These are phyloP conservation scores for Dallia pectoralis DNA, from an alignment of 2,797 vertebrate genomes.

Conservation along the genomic window DNA sequence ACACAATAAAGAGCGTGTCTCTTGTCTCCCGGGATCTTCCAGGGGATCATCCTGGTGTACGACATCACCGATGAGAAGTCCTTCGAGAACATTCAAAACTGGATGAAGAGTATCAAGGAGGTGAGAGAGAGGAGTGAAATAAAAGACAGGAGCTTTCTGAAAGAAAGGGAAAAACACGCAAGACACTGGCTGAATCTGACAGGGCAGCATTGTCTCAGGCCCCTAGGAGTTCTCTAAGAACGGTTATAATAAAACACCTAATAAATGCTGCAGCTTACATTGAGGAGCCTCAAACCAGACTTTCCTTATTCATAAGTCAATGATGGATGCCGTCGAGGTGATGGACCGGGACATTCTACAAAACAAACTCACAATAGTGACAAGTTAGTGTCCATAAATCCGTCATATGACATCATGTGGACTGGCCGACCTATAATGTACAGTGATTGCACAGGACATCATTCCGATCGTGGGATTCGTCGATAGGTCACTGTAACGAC, in stretches of 20 bases:
- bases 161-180: neutral
- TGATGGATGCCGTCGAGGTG: neutral
- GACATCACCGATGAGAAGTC: constrained; percentile 96
- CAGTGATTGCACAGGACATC: neutral
- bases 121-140: constrained; percentile 60
- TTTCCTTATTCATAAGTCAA: neutral
- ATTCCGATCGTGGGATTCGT: neutral
- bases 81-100: constrained; percentile 95
- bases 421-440: neutral
- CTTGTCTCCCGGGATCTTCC: constrained; percentile 7
- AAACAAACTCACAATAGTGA: neutral
- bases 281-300: neutral
- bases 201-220: neutral
- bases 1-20: neutral
- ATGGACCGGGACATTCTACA: neutral
- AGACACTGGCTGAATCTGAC: neutral
- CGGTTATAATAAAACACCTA: neutral
- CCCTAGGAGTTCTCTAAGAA: too few relatives aligned
- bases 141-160: neutral
- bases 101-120: constrained; percentile 97
- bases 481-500: neutral
- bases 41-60: constrained; percentile 96
- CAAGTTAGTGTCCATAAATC: neutral
- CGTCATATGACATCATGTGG: neutral
- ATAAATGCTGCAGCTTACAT: neutral